Evolutionary conservation across 2,797 vertebrate species (phyloP).

Genomic region (Bucorvus abyssinicus): DNA sequence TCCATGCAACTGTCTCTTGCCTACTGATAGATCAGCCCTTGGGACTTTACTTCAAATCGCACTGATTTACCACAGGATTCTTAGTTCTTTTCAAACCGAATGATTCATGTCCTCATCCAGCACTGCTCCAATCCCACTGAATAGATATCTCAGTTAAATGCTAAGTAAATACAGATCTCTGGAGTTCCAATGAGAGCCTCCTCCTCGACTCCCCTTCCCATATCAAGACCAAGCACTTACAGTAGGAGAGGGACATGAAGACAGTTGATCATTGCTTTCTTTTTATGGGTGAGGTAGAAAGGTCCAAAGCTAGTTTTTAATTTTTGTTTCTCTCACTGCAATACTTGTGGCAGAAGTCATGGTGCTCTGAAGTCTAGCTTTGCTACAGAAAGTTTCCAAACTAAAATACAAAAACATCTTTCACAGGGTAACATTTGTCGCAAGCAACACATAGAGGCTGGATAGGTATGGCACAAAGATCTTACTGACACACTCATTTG

Average conservation of each 20-base stretch:
- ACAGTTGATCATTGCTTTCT: background rate
- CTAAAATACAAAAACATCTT: background rate
- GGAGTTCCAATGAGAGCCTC: background rate
- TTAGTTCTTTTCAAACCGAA: background rate
- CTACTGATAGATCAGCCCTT: background rate
- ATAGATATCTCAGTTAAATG: background rate
- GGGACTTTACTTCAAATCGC: background rate
- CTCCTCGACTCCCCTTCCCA: background rate
- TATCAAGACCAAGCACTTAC: background rate
- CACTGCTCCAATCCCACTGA: background rate
- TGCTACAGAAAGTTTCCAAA: background rate
- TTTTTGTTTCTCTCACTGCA: background rate
- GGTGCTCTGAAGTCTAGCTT: background rate
- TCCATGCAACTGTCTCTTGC: fast-evolving
- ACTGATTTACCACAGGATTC: background rate
- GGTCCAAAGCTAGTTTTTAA: background rate
- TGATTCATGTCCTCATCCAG: background rate
- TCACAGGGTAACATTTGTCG: background rate
- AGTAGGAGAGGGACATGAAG: background rate
- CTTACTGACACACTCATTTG: background rate
- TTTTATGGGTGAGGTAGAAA: background rate
- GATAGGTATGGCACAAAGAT: background rate
- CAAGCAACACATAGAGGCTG: background rate
- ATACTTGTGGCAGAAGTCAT: background rate
- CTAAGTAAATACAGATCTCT: background rate